Base-by-base conservation (phyloP, 2,113 vertebrate genomes). In the Pituophis catenifer region DNA sequence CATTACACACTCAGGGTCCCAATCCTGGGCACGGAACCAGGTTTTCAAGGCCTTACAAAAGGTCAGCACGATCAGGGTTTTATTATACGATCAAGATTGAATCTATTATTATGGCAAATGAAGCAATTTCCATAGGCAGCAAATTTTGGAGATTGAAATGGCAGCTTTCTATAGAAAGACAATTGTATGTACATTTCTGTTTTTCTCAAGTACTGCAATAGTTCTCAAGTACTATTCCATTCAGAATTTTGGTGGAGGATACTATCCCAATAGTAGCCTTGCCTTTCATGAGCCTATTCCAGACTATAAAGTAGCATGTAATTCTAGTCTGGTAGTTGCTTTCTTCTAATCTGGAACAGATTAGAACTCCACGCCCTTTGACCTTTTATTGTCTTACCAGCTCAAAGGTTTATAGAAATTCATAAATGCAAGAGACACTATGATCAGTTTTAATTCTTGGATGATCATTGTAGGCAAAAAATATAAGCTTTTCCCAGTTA, bases 231-330 rank as follows among this genome's bases (percentile, higher is more conserved):
- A n/a, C 29, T 29, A n/a, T 19, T 81, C n/a, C n/a, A 81, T 81
- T 81, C 70, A 81, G n/a, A 81, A 19, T 15, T 81, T 38, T 75
- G n/a, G 70, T 81, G 70, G n/a, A 38, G 1, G 2, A 38, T 75
- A 19, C 70, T 75, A 38, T 38, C 70, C 7, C 15, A 70, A 70
- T 15, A 33, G 94, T 92, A 96, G 96, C 94, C 24, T 93, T 93
- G 94, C 93, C 93, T 96, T 96, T 94, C 92, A 95, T 95, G 94
- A 65, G 93, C 93, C 44, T 81, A 93, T 96, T 97, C 95, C 95
- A 96, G 94, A 96, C 92, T 92, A 90, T 92, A 93, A 96, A 96
- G 95, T 86, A 95, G 88, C 19, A 65, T 96, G 92, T 91, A 95
- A 95, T 94, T 95, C 96, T 94, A 50, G 94, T 53, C 6, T 50